These are phyloP conservation scores for Salticus scenicus DNA, from an alignment of 2,888 invertebrate genomes.

Conservation along the genomic window DNA sequence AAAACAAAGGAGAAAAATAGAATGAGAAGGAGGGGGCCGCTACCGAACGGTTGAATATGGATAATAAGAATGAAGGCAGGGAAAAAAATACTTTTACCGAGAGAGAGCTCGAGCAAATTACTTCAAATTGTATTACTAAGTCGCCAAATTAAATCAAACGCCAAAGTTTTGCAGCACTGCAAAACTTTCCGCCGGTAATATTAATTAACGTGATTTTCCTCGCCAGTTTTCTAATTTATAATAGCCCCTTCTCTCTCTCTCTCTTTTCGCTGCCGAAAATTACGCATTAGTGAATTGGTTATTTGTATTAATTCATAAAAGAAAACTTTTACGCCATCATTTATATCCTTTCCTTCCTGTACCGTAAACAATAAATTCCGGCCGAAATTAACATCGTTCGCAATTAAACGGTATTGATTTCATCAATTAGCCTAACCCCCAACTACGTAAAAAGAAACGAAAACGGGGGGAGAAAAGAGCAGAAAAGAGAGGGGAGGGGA, in stretches of 20 bases:
- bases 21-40: constrained; percentile 27
- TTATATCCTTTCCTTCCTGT: constrained; percentile 65
- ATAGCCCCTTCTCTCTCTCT: constrained; percentile 64
- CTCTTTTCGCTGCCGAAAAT: constrained; percentile 64
- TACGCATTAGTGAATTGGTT: constrained; percentile 71
- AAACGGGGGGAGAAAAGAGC: constrained; percentile 17
- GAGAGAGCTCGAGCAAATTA: constrained; percentile 70
- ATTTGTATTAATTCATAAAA: constrained; percentile 71
- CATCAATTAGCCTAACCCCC: constrained; percentile 69
- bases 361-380: constrained; percentile 71
- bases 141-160: constrained; percentile 71
- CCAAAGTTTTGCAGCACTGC: constrained; percentile 68
- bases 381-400: constrained; percentile 70
- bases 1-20: constrained; percentile 69
- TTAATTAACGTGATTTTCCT: constrained; percentile 70
- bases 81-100: constrained; percentile 60
- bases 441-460: constrained; percentile 65
- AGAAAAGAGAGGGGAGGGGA: constrained; percentile 14
- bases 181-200: constrained; percentile 71
- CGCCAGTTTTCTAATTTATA: constrained; percentile 70
- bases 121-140: constrained; percentile 70
- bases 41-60: constrained; percentile 61
- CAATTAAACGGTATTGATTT: constrained; percentile 71
- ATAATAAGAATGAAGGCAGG: constrained; percentile 51
- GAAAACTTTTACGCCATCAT: constrained; percentile 70